These are phyloP conservation scores for Romanomermis culicivorax DNA, from an alignment of 2,888 invertebrate genomes.

Conservation along the genomic window DNA sequence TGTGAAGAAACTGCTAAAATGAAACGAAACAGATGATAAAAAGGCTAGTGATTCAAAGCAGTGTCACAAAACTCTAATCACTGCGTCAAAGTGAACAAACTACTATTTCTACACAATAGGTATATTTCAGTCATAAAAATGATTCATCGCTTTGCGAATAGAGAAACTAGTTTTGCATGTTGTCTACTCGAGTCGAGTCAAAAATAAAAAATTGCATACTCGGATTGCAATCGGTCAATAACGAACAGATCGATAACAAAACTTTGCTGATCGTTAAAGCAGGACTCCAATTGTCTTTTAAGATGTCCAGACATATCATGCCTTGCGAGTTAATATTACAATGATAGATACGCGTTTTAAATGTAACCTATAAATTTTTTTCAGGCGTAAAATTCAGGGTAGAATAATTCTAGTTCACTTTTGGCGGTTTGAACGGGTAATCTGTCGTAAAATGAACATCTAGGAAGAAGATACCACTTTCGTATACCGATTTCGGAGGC, in stretches of 20 bases:
- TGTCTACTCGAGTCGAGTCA: no score
- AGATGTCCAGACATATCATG: slow-evolving; percentile 86
- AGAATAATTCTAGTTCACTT: slow-evolving; percentile 39
- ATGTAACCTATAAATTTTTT: slow-evolving; percentile 37
- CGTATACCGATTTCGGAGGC: slow-evolving; percentile 87
- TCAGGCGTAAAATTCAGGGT: background rate
- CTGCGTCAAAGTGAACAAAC: no score
- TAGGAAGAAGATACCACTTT: slow-evolving; percentile 91
- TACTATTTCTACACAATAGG: no score
- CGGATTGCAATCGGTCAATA: slow-evolving; percentile 95
- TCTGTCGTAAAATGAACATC: slow-evolving; percentile 92
- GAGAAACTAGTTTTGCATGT: no score
- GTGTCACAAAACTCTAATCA: no score
- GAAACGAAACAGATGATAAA: no score
- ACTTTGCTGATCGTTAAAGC: slow-evolving; percentile 94
- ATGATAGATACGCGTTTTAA: slow-evolving; percentile 91
- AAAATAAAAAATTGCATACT: no score
- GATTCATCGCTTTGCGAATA: no score
- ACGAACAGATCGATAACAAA: slow-evolving; percentile 82
- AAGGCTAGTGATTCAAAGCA: no score
- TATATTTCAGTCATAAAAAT: no score
- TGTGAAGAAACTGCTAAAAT: no score
- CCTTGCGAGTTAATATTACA: slow-evolving; percentile 99
- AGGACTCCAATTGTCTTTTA: slow-evolving; percentile 98
- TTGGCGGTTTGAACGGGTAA: slow-evolving; percentile 93